Conservation (phyloP, 2,888 invertebrate genomes). For the Cyclophora albipunctata region DNA sequence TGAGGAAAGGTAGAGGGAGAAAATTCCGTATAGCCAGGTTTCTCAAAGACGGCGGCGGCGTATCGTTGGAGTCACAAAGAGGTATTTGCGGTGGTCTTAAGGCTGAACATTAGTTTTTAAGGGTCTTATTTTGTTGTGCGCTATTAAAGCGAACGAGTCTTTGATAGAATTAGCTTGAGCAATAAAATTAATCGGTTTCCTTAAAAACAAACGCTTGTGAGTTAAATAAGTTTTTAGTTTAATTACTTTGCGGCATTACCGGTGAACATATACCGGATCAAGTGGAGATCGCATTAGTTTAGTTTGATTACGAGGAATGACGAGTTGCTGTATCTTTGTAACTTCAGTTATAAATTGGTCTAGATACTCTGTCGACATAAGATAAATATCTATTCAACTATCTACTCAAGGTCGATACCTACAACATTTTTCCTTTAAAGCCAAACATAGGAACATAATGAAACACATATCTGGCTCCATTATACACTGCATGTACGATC, state of each 20-base stretch:
- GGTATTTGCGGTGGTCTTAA: slow-evolving; percentile 72
- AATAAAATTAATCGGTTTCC: slow-evolving; percentile 65
- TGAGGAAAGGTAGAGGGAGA: slow-evolving; percentile 23
- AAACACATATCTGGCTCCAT: no score
- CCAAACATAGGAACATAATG: no score
- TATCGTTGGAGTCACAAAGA: slow-evolving; percentile 67
- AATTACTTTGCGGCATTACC: slow-evolving; percentile 16
- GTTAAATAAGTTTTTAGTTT: slow-evolving; percentile 13
- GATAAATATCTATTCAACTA: background rate
- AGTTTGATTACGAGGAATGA: no score
- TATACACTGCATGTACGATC: no score
- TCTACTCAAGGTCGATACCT: background rate
- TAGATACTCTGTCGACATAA: background rate
- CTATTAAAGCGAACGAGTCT: slow-evolving; percentile 62
- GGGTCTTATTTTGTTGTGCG: slow-evolving; percentile 71
- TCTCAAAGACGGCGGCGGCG: slow-evolving; percentile 40
- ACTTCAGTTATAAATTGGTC: background rate
- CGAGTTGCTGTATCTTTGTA: background rate
- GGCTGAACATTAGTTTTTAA: slow-evolving; percentile 73
- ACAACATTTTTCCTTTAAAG: no score
- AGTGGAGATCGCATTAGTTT: background rate
- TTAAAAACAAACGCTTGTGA: slow-evolving; percentile 28
- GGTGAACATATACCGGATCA: slow-evolving; percentile 7
- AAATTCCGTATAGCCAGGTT: slow-evolving; percentile 55
- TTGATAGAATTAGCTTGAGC: slow-evolving; percentile 68